Evolutionary conservation across 2,888 invertebrate species (phyloP), one percentile per base, ranked within the genome.

Genomic region (Sussaba pulchella): DNA sequence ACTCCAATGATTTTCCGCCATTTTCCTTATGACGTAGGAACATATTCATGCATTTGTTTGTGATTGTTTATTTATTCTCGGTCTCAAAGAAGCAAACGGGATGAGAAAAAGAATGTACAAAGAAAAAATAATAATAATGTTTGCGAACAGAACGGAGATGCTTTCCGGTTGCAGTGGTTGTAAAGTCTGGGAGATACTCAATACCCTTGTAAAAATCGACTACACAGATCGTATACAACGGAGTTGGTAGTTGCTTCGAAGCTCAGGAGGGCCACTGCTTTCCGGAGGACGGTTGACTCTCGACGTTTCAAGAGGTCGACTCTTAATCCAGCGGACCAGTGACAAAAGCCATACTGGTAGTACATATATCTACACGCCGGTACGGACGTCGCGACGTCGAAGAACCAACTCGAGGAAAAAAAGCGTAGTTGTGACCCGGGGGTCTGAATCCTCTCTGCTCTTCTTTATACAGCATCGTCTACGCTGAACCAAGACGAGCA

Each of bases 271-370:
- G 50, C 41, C 43, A 50, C 12, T 57, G n/a, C 52, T 61, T 72
- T 63, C 39, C 26, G 50, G 39, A 24, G 39, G 14, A 50, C 61
- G 71, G 39, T 21, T 72, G 54, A 71, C 57, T 77, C 77, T 71
- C 64, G 69, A 70, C 71, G 61, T 52, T 77, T 77, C 67, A 59
- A 67, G 66, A 67, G 75, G 43, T 52, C 67, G 36, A 54, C 71
- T 70, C 63, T 77, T 77, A 71, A 77, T 77, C 71, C 59, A 63
- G 61, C 45, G 75, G 45, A 64, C 66, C 70, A 31, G 52, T 57
- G 69, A 69, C 69, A 71, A 69, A 77, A 61, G 61, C 71, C 36
- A 36, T 39, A 52, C 47, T n/a, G 8, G 39, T 17, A 59, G 39
- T 52, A 45, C 43, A 57, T 57, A 43, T 31, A 24, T 10, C 4